These are phyloP conservation scores for Dusona sp. DNA, from an alignment of 2,888 invertebrate genomes.

Conservation along the genomic window DNA sequence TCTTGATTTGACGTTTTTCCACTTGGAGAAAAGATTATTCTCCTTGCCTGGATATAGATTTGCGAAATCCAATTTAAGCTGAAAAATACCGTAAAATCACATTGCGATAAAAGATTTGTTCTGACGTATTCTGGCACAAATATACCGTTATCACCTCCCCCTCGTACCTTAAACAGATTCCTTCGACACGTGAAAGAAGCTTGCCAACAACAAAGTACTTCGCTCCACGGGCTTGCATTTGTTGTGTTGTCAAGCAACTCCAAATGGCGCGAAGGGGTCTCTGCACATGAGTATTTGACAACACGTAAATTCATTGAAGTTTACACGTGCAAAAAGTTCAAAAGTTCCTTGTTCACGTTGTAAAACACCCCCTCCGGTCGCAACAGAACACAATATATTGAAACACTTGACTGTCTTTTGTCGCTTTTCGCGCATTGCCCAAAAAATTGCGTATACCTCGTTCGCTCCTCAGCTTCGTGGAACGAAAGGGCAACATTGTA, in stretches of 20 bases:
- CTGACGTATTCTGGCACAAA: neutral
- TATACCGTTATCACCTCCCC: neutral
- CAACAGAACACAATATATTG: neutral
- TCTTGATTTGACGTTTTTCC: conserved; percentile 11
- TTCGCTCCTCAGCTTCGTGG: neutral
- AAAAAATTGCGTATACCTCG: neutral
- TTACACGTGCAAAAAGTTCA: neutral
- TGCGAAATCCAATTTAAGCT: conserved; percentile 14
- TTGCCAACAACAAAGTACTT: neutral
- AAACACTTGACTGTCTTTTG: neutral
- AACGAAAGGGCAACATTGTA: neutral
- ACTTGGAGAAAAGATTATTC: neutral
- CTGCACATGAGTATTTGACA: conserved; percentile 1
- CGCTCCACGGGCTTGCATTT: neutral
- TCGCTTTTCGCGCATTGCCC: neutral
- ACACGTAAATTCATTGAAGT: neutral
- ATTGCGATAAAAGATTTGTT: neutral
- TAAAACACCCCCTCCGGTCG: neutral
- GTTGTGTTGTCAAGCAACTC: conserved; percentile 4
- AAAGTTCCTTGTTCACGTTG: neutral
- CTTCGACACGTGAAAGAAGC: neutral
- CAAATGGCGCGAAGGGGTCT: neutral
- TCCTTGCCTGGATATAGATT: conserved; percentile 6
- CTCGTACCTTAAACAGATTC: neutral
- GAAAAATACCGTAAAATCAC: neutral